Conservation (phyloP, 37 sponge, comb jelly and placozoan genomes). For the Crambe crambe region DNA sequence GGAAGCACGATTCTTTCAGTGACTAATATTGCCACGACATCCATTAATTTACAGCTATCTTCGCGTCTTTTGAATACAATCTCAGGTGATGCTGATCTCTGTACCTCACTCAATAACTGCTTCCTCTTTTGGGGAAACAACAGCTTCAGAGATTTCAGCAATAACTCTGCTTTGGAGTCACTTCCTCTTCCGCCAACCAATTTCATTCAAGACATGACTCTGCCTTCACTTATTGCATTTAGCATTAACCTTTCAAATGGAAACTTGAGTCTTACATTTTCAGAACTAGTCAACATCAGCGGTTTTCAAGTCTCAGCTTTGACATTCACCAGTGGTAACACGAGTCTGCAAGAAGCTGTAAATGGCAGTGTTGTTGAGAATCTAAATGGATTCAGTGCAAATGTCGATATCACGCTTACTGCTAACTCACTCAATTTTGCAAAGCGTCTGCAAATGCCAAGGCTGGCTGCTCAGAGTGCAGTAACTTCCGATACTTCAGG, state of each 20-base stretch:
- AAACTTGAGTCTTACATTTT: slow-evolving; percentile 1
- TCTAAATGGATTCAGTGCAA: not conserved
- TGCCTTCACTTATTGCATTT: not conserved
- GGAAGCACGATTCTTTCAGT: not conserved
- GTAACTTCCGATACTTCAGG: not conserved
- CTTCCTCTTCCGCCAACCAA: not conserved
- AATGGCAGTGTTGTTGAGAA: not conserved
- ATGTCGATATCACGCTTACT: not conserved
- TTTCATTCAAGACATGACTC: slow-evolving; percentile 1
- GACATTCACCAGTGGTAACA: not conserved
- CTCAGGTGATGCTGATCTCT: slow-evolving; percentile 10
- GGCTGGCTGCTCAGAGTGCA: not conserved
- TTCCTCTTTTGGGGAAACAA: not conserved
- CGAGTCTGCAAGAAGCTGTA: not conserved
- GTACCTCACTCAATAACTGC: slow-evolving; percentile 28
- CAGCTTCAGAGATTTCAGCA: not conserved
- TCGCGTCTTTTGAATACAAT: slow-evolving; percentile 8
- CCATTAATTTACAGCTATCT: slow-evolving; percentile 23
- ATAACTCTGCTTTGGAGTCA: not conserved
- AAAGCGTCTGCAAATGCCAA: not conserved
- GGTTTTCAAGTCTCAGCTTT: not conserved
- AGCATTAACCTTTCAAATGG: not conserved
- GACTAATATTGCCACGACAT: not conserved
- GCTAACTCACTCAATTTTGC: not conserved
- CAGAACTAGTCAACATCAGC: not conserved